Evolutionary conservation across 2,113 vertebrate genomes (phyloP).

Genomic region (Archilochus colubris): DNA sequence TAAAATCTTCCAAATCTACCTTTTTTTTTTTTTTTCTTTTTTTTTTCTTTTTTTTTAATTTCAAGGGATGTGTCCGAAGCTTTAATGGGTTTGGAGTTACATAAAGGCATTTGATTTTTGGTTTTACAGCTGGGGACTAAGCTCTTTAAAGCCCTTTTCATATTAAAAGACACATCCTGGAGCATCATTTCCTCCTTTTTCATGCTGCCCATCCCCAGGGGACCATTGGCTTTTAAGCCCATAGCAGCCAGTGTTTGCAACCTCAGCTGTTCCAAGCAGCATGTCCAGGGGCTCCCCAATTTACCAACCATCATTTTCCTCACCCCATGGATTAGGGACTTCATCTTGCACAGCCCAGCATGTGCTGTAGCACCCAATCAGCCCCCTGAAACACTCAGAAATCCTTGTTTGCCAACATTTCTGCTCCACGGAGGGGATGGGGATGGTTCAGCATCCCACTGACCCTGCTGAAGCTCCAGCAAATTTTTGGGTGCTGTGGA

Average conservation of each 20-base stretch:
- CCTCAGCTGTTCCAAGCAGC: accelerated
- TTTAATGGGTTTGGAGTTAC: neutral
- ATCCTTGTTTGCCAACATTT: neutral
- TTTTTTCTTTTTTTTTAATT: neutral
- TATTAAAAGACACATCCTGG: neutral
- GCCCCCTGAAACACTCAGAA: neutral
- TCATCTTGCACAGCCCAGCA: neutral
- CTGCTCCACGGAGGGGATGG: accelerated
- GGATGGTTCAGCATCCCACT: neutral
- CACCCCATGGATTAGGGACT: neutral
- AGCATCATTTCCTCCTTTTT: neutral
- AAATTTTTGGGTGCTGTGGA: accelerated
- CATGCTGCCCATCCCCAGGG: neutral
- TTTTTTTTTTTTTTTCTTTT: too few species aligned
- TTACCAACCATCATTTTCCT: neutral
- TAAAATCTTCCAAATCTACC: neutral
- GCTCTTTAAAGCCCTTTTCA: neutral
- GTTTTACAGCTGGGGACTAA: neutral
- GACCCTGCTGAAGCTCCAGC: accelerated
- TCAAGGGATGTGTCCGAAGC: neutral
- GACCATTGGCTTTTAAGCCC: neutral
- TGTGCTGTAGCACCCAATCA: accelerated
- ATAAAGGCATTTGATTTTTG: neutral
- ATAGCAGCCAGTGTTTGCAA: accelerated
- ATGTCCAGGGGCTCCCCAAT: accelerated